A percentile compares a stretch with the other conserved stretches of the same genome.
Conservation (phyloP, 2,888 invertebrate species). For the Ormyrus rosae region DNA sequence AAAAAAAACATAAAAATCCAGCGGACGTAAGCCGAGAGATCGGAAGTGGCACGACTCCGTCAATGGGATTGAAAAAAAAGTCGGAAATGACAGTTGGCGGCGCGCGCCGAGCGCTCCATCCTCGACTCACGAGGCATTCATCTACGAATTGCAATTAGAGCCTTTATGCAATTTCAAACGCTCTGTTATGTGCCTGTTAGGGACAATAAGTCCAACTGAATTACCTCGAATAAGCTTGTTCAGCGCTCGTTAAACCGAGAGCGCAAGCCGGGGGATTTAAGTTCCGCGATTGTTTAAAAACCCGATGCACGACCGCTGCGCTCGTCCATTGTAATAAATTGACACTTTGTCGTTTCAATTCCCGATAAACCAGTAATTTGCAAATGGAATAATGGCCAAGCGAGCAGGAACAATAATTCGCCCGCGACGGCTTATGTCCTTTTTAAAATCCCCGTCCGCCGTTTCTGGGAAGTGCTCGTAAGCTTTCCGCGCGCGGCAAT, state of each 20-base stretch:
- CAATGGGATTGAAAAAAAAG: neutral
- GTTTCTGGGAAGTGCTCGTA: too few species aligned
- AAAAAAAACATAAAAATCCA: too few species aligned
- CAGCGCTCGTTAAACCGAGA: constrained; percentile 63
- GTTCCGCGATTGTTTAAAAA: constrained; percentile 42
- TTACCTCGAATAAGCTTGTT: constrained; percentile 68
- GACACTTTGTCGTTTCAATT: neutral
- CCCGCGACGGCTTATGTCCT: too few species aligned
- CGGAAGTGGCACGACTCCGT: too few species aligned
- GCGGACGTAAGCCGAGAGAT: too few species aligned
- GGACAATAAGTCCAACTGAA: constrained; percentile 69
- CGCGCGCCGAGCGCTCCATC: neutral
- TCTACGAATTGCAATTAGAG: constrained; percentile 63
- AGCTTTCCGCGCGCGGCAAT: too few species aligned
- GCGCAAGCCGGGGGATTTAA: constrained; percentile 1
- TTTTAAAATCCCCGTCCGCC: too few species aligned
- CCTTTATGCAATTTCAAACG: constrained; percentile 68
- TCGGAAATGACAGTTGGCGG: constrained; percentile 3
- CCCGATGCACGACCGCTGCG: neutral
- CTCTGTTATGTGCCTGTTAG: constrained; percentile 70
- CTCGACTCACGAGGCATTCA: constrained; percentile 14
- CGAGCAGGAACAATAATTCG: too few species aligned
- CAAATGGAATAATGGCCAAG: too few species aligned
- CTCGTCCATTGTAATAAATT: neutral
- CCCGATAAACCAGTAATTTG: too few species aligned